phyloP scores from a whole-genome alignment of 2,888 invertebrate species.

The Melanotus villosus region DNA sequence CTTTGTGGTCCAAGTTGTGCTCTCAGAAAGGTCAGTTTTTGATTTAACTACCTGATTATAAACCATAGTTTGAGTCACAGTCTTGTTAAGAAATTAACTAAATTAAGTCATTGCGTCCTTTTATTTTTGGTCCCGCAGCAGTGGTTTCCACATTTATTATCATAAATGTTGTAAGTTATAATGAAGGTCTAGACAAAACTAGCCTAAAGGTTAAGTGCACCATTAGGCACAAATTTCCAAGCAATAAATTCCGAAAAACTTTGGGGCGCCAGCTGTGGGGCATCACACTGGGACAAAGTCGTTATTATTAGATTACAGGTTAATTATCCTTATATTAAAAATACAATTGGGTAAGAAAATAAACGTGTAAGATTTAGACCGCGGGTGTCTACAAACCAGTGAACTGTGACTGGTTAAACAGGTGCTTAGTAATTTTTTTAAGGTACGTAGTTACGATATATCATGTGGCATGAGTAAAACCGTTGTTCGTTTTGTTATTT shows the following conservation, averaged over 20 bases:
- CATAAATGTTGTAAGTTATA: neutral
- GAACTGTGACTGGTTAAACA: conserved; percentile 19
- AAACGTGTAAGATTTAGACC: conserved; percentile 16
- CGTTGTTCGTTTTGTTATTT: conserved; percentile 32
- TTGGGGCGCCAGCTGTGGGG: conserved; percentile 14
- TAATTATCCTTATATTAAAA: conserved; percentile 14
- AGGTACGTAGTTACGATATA: conserved; percentile 9
- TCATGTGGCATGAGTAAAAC: conserved; percentile 17
- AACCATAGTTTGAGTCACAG: too few relatives aligned
- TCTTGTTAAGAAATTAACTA: too few relatives aligned
- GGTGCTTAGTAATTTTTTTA: conserved; percentile 18
- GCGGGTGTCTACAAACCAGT: neutral
- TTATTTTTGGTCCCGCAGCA: too few relatives aligned
- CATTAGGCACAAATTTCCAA: conserved; percentile 22
- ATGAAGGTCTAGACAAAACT: conserved; percentile 17
- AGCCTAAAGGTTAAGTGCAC: conserved; percentile 15
- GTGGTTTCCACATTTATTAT: too few relatives aligned
- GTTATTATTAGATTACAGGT: conserved; percentile 21
- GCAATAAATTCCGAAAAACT: conserved; percentile 20
- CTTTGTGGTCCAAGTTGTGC: too few relatives aligned
- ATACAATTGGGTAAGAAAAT: conserved; percentile 21
- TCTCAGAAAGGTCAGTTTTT: too few relatives aligned
- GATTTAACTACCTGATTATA: too few relatives aligned
- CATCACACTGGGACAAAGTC: neutral
- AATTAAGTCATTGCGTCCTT: too few relatives aligned